A percentile compares a stretch with the other conserved stretches of the same genome.
Evolutionary conservation across 2,797 vertebrate genomes (phyloP).

Genomic region (Pangasius larnaudii): DNA sequence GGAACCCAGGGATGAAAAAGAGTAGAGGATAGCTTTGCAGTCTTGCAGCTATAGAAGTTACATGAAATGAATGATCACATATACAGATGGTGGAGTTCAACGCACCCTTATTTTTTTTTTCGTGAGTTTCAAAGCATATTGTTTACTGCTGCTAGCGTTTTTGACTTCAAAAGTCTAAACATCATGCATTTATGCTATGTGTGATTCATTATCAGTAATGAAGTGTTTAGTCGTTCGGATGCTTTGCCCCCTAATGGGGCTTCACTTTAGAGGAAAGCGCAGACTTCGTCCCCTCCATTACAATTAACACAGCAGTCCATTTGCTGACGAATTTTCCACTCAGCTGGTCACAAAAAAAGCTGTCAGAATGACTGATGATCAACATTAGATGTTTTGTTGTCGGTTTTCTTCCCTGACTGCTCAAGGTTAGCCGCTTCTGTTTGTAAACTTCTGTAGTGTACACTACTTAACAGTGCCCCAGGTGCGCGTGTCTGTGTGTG

Average conservation of each 20-base stretch:
- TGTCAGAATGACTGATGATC: conserved; percentile 33
- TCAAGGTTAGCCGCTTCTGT: conserved; percentile 19
- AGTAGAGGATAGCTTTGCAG: neutral
- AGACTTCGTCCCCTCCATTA: conserved; percentile 20
- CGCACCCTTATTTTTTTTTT: neutral
- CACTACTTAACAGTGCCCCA: neutral
- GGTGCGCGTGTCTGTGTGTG: neutral
- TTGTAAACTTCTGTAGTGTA: neutral
- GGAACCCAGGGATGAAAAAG: neutral
- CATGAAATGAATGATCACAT: neutral
- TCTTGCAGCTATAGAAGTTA: neutral
- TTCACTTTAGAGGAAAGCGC: conserved; percentile 1
- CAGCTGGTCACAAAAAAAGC: conserved; percentile 30
- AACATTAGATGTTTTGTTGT: conserved; percentile 18
- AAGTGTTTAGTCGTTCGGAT: conserved; percentile 8
- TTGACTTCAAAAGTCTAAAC: neutral
- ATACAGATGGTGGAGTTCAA: neutral
- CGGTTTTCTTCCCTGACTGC: conserved; percentile 1
- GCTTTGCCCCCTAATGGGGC: conserved; percentile 14
- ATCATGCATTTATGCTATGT: neutral
- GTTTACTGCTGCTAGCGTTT: neutral
- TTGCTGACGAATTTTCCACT: conserved; percentile 18
- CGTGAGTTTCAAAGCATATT: conserved; percentile 1
- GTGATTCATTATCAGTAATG: conserved; percentile 21
- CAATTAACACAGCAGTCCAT: conserved; percentile 32